Percentiles rank a stretch among this genome's conserved stretches.
Conservation (phyloP, 2,888 invertebrate genomes). For the Toxonevra muliebris region DNA sequence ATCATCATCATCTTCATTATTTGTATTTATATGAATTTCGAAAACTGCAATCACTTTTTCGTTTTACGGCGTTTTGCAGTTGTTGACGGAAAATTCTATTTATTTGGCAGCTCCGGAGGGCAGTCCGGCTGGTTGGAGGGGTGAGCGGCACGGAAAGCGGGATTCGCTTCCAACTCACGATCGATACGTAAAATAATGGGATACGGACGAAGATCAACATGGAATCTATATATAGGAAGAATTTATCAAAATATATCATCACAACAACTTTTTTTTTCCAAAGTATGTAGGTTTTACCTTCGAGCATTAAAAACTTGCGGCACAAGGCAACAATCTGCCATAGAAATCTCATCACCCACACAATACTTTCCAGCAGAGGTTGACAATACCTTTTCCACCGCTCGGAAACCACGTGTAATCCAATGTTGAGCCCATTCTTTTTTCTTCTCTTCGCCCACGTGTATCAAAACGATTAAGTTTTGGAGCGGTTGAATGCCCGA, state of each 20-base stretch:
- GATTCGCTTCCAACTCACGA: constrained; percentile 84
- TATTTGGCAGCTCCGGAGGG: constrained; percentile 87
- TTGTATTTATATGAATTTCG: constrained; percentile 7
- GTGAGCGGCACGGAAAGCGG: constrained; percentile 90
- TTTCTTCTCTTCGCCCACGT: constrained; percentile 88
- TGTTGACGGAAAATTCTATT: constrained; percentile 64
- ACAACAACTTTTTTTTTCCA: neutral
- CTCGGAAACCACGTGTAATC: constrained; percentile 89
- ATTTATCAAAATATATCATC: constrained; percentile 12
- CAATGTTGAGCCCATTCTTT: constrained; percentile 94
- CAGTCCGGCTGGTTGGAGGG: constrained; percentile 94
- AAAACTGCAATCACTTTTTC: constrained; percentile 59
- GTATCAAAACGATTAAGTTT: constrained; percentile 87
- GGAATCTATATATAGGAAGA: constrained; percentile 72
- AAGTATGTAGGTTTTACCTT: constrained; percentile 68
- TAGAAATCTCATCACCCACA: constrained; percentile 90
- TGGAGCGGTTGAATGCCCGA: constrained; percentile 97
- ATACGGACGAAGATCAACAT: constrained; percentile 88
- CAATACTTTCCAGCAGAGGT: constrained; percentile 90
- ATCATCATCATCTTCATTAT: constrained; percentile 11
- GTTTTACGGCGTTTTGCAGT: constrained; percentile 62
- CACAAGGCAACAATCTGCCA: constrained; percentile 94
- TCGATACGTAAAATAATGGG: constrained; percentile 90
- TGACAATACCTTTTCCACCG: constrained; percentile 86
- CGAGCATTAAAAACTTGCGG: constrained; percentile 96